Conservation (phyloP, 1,140 invertebrate genomes). For the Microplitis mediator region DNA sequence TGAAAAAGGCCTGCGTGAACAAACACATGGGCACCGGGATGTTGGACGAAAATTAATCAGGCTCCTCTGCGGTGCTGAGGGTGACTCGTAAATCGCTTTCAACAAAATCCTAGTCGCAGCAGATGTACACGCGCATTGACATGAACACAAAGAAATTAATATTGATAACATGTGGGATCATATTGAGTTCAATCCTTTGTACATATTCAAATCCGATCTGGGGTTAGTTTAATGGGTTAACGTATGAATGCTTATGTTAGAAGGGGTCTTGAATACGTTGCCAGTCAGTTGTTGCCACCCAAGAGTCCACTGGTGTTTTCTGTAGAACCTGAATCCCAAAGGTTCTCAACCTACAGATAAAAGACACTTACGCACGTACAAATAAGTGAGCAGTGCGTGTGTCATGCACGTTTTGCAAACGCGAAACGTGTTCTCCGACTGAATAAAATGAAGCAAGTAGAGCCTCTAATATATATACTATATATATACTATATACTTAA, state of each 20-base stretch:
- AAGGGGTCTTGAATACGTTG: neutral
- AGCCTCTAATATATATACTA: neutral
- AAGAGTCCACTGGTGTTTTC: constrained; percentile 5
- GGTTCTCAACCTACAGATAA: constrained; percentile 52
- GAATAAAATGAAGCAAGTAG: too few relatives aligned
- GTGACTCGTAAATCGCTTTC: too few relatives aligned
- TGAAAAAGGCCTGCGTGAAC: too few relatives aligned
- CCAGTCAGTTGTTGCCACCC: constrained; percentile 22
- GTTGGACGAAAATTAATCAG: too few relatives aligned
- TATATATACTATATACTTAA: too few relatives aligned
- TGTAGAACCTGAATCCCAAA: constrained; percentile 58
- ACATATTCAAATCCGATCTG: neutral
- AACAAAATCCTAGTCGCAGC: too few relatives aligned
- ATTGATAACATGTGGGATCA: too few relatives aligned
- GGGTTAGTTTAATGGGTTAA: constrained; percentile 23
- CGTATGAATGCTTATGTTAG: neutral
- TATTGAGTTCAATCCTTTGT: neutral
- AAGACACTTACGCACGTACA: neutral
- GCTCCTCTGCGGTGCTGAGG: too few relatives aligned
- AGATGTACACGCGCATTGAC: too few relatives aligned
- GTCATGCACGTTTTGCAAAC: neutral
- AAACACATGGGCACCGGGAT: too few relatives aligned
- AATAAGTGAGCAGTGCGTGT: neutral
- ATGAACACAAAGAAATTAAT: too few relatives aligned
- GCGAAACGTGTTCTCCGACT: neutral